A percentile compares a stretch with the other conserved stretches of the same genome.
Evolutionary conservation across 2,888 invertebrate species (phyloP).

Genomic region (Silvanus unidentatus): DNA sequence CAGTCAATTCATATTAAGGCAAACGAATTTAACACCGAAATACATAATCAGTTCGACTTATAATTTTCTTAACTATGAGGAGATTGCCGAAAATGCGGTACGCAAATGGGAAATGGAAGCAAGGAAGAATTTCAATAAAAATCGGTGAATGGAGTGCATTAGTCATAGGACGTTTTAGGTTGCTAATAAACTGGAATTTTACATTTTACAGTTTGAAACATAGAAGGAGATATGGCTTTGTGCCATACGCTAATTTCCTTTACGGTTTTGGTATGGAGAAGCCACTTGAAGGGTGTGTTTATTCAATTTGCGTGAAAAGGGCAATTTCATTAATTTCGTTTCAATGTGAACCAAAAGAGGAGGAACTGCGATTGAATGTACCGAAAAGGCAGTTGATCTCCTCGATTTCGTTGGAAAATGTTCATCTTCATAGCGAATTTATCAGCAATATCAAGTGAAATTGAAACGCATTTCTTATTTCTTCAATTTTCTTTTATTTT

Average conservation of each 20-base stretch:
- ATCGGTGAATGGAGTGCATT: neutral
- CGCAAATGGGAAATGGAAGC: slow-evolving; percentile 35
- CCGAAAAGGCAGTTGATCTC: slow-evolving; percentile 46
- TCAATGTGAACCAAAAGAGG: slow-evolving; percentile 39
- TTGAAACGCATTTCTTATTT: too few relatives aligned
- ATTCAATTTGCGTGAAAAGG: slow-evolving; percentile 46
- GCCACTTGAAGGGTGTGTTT: slow-evolving; percentile 45
- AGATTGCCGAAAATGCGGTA: slow-evolving; percentile 35
- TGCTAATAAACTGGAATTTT: neutral
- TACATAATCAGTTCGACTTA: neutral
- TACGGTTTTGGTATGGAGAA: slow-evolving; percentile 50
- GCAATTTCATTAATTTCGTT: slow-evolving; percentile 46
- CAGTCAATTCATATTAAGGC: slow-evolving; percentile 11
- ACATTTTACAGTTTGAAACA: slow-evolving; percentile 30
- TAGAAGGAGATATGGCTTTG: slow-evolving; percentile 46
- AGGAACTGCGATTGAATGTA: slow-evolving; percentile 44
- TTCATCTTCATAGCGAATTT: slow-evolving; percentile 28
- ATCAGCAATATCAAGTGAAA: slow-evolving; percentile 28
- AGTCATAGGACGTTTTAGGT: neutral
- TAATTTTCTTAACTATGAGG: slow-evolving; percentile 13
- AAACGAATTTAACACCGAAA: slow-evolving; percentile 7
- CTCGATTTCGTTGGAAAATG: slow-evolving; percentile 47
- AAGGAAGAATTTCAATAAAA: neutral
- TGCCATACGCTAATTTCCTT: slow-evolving; percentile 47
- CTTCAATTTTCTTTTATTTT: neutral